Base-by-base conservation (phyloP, 2,113 vertebrate species). In the Eptatretus burgeri region DNA sequence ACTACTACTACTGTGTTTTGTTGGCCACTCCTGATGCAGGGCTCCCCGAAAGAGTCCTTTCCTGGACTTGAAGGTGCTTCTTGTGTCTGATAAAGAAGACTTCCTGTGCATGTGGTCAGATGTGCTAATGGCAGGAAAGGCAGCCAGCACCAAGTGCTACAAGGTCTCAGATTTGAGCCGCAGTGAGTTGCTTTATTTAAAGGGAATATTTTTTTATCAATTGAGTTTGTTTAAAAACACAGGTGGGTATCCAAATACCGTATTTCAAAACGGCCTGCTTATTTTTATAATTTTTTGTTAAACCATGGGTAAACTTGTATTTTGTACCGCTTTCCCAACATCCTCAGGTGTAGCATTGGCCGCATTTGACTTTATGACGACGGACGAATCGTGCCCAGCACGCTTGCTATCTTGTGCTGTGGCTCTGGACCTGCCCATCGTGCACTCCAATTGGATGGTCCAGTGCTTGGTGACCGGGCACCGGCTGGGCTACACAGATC, bases 381-480 rank as follows among this genome's bases (percentile, higher is more conserved):
- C 81, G 1, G 83, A 83, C 64, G 51, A 64, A 12, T 76, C 79
- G 13, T 89, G 83, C 72, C 79, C 87, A 3, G 71, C 76, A 16
- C 74, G 69, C 50, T 65, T 85, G 64, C 69, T 83, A 76, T 81
- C 79, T 65, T 81, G 71, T 13, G 79, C 78, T 13, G 74, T 77
- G 60, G 79, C 80, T 1, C 73, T 80, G 68, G 70, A 74, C 52
- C 70, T 93, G 66, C 85, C 86, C 1, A 76, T 89, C 67, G 83
- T 95, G 67, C 85, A 84, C 0, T 75, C 85, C 1, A 87, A 94
- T 73, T 98, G 91, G 91, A 74, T 93, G 64, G 81, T 93, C 73
- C 86, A 98, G 77, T 84, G 84, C 67, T 71, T 98, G 67, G 80
- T 95, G 69, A 73, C 78, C 50, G 91, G 91, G 52, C 77, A 82